Evolutionary conservation across 2,113 vertebrate species (phyloP), one percentile per base, ranked within the genome.

Genomic region (Zonotrichia leucophrys): DNA sequence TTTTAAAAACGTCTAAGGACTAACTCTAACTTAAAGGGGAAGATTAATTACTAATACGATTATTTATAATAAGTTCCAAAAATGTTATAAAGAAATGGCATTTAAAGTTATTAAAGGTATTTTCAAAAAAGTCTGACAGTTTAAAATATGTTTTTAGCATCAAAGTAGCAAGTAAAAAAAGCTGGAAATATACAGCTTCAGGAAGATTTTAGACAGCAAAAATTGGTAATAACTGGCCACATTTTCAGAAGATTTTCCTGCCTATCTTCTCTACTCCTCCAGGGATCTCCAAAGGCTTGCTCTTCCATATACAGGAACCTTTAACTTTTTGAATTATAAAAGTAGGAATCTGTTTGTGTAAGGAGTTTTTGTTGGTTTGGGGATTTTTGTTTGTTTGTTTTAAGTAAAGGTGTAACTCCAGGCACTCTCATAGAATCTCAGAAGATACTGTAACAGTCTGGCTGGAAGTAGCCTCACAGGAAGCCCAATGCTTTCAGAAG

Each of bases 21-120:
- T 87, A 83, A 80, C 33, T 89, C 27, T 56, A 69, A 80, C 33
- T 78, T 63, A 69, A 91, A 78, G 75, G 8, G 22, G 39, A 91
- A 87, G 42, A 86, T 77, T 92, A 82, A 94, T 53, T 82, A 76
- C 31, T 85, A 95, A 73, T 89, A 87, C 53, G 69, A 89, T 95
- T 89, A 91, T 67, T 92, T 74, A 12, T 86, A 94, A 1, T 22
- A 66, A 55, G 35, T 83, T 90, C 20, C 56, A 86, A 83, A 92
- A 94, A 49, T 44, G 30, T 46, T 89, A 68, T 8, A 70, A 60
- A 87, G 62, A 87, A 68, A 55, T 62, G 22, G 30, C 21, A 87
- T 56, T 87, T 79, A 58, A 87, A 62, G 28, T 19, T 70, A 64
- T 80, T 62, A 52, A 89, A 84, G 53, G 24, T 7, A 12, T 83